A percentile compares a stretch with the other conserved stretches of the same genome.
Evolutionary conservation across 2,888 invertebrate species (phyloP).

Genomic region (Papilio demoleus): DNA sequence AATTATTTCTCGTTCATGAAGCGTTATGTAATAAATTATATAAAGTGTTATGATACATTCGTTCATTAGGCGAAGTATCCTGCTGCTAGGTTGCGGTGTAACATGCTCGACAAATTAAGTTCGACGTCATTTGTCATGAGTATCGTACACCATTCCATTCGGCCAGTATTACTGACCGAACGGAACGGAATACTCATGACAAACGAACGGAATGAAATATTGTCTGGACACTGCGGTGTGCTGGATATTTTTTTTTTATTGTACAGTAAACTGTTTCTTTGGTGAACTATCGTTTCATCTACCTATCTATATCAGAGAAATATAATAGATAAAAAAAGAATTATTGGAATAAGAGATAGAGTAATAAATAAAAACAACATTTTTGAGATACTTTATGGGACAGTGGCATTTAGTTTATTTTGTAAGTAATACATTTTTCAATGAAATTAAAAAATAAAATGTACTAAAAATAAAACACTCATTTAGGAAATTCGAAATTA

Average conservation of each 20-base stretch:
- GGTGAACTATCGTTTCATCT: conserved; percentile 16
- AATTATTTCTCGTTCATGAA: conserved; percentile 45
- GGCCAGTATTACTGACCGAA: conserved; percentile 50
- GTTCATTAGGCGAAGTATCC: conserved; percentile 61
- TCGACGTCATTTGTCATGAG: conserved; percentile 70
- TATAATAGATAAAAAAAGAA: neutral
- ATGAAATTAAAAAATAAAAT: no score
- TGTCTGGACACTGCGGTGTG: conserved; percentile 47
- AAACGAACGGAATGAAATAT: conserved; percentile 65
- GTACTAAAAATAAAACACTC: no score
- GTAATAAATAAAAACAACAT: no score
- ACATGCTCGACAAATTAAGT: conserved; percentile 73
- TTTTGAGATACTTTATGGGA: no score
- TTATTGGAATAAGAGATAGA: neutral
- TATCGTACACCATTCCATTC: conserved; percentile 52
- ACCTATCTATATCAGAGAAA: neutral
- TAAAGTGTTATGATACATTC: conserved; percentile 57
- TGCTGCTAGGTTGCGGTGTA: conserved; percentile 64
- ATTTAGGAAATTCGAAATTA: no score
- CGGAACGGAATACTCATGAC: no score
- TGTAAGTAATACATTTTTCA: no score
- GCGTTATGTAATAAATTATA: conserved; percentile 50
- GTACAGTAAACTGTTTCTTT: conserved; percentile 16
- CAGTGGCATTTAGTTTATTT: no score
- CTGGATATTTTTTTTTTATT: conserved; percentile 33